Evolutionary conservation across 2,888 invertebrate species (phyloP), one percentile per base, ranked within the genome.

Genomic region (Seira sanloemensis): DNA sequence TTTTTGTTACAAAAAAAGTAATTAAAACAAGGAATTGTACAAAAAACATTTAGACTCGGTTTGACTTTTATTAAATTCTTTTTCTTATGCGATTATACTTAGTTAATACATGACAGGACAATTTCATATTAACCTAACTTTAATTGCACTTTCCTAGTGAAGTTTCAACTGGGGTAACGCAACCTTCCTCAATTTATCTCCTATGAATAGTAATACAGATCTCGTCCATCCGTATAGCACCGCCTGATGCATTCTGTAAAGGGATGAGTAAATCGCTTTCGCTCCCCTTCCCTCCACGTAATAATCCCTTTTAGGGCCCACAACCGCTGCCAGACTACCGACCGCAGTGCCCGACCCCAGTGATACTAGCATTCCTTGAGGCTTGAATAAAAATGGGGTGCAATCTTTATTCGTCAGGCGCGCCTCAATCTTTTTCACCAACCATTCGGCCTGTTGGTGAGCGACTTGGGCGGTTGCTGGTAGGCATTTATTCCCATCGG

Each of bases 171-270:
- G n/a, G n/a, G n/a, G n/a, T n/a, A n/a, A n/a, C n/a, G n/a, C n/a
- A n/a, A n/a, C n/a, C n/a, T n/a, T n/a, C n/a, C n/a, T n/a, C n/a
- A n/a, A n/a, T n/a, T n/a, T n/a, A n/a, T n/a, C n/a, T n/a, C n/a
- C n/a, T n/a, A n/a, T n/a, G n/a, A n/a, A n/a, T n/a, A n/a, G n/a
- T n/a, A n/a, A n/a, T n/a, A n/a, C n/a, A n/a, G n/a, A n/a, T n/a
- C n/a, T n/a, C n/a, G n/a, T n/a, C n/a, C n/a, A n/a, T 1, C 88
- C 88, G 37, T 87, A 86, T 0, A 86, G 62, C 23, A 77, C 84
- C 16, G 86, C 88, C 50, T 88, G 88, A 46, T 88, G 88, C 86
- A 88, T 88, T 67, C 88, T 65, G 67, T 88, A 88, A 9, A 88
- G 23, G 0, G 88, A 88, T 0, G 81, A 80, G 21, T 88, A 88